Conservation (phyloP, 2,797 vertebrate species). For the Thamnophis elegans region DNA sequence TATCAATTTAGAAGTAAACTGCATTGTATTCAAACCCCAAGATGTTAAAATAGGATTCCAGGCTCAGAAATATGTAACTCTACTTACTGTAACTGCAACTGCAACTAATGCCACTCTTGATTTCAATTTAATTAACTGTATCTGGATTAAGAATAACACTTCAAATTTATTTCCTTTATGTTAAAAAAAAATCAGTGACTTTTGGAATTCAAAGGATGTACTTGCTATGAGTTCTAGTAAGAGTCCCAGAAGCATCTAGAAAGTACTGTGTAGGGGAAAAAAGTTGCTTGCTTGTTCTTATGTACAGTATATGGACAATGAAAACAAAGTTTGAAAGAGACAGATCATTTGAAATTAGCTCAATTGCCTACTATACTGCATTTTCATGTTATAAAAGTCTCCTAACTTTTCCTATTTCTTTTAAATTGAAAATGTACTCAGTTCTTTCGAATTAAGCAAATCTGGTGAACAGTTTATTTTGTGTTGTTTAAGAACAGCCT, state of each 20-base stretch:
- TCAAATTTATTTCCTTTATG: background rate
- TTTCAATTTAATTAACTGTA: background rate
- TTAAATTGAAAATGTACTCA: background rate
- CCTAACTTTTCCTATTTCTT: background rate
- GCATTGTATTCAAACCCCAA: background rate
- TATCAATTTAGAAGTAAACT: background rate
- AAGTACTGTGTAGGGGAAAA: background rate
- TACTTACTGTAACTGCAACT: background rate
- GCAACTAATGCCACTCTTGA: background rate
- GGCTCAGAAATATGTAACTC: background rate
- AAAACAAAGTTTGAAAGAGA: conserved; percentile 36
- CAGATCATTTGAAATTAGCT: background rate
- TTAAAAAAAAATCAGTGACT: background rate
- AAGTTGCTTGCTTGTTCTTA: conserved; percentile 3
- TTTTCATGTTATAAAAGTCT: background rate
- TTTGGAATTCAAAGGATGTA: background rate
- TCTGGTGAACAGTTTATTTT: background rate
- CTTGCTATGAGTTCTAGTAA: background rate
- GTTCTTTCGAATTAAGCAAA: background rate
- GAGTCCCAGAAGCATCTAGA: background rate
- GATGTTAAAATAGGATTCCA: background rate
- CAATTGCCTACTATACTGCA: background rate
- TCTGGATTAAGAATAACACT: background rate
- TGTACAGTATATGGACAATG: conserved; percentile 23
- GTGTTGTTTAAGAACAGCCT: background rate